A percentile compares a stretch with the other conserved stretches of the same genome.
These are phyloP conservation scores for Noctua pronuba DNA, from an alignment of 2,888 invertebrate genomes.

Conservation along the genomic window DNA sequence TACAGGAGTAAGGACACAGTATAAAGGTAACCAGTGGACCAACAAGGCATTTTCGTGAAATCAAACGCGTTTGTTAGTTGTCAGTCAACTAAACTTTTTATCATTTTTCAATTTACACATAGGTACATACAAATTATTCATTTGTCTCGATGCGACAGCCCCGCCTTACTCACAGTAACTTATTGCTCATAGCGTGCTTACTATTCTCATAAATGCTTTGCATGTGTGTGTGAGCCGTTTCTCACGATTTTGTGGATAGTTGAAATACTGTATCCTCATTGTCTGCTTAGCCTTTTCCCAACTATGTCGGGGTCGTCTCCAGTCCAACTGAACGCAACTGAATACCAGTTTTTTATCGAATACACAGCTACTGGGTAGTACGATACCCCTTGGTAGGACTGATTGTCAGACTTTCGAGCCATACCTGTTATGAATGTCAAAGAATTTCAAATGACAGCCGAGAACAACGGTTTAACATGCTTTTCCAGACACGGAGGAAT, in stretches of 20 bases:
- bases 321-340: background rate
- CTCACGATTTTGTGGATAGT: background rate
- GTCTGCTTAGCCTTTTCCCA: background rate
- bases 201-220: background rate
- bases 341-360: background rate
- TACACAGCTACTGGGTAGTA: background rate
- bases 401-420: background rate
- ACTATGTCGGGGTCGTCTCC: background rate
- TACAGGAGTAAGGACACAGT: slow-evolving; percentile 8
- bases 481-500: background rate
- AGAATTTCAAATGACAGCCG: background rate
- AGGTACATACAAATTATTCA: background rate
- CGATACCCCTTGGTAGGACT: background rate
- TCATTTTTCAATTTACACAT: background rate
- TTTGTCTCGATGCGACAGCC: background rate
- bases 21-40: background rate
- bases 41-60: background rate
- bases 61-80: background rate
- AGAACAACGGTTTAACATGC: background rate
- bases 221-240: background rate
- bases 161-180: background rate
- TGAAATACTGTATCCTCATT: background rate
- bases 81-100: background rate
- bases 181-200: background rate
- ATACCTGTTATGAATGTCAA: background rate